Conservation (phyloP, 2,113 vertebrate species). For the Pangasianodon gigas region DNA sequence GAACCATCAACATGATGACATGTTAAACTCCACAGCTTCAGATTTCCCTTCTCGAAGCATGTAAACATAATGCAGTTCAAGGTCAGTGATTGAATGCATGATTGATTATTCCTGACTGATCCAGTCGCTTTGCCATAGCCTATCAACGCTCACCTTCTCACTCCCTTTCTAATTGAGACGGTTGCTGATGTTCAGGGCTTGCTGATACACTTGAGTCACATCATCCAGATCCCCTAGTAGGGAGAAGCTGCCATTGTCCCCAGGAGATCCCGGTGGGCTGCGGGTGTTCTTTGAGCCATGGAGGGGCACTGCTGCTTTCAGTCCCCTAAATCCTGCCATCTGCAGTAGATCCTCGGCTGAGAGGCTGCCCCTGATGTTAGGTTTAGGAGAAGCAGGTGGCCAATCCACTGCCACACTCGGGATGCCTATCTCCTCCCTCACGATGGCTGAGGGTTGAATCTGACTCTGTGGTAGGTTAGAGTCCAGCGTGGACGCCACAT, state of each 20-base stretch:
- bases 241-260: constrained; percentile 94
- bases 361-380: constrained; percentile 88
- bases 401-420: constrained; percentile 80
- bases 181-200: constrained; percentile 94
- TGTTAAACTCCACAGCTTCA: constrained; percentile 5
- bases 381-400: constrained; percentile 74
- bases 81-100: constrained; percentile 23
- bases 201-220: constrained; percentile 98
- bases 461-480: constrained; percentile 86
- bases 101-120: constrained; percentile 8
- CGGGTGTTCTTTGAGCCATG: constrained; percentile 81
- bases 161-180: constrained; percentile 80
- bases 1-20: constrained; percentile 15
- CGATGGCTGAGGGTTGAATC: constrained; percentile 87
- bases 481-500: constrained; percentile 72
- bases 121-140: neutral
- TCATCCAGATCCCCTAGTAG: constrained; percentile 94
- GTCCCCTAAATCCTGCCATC: constrained; percentile 83
- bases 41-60: constrained; percentile 32
- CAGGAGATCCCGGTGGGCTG: constrained; percentile 78
- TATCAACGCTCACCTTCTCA: constrained; percentile 63
- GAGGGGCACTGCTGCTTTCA: constrained; percentile 79
- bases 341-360: constrained; percentile 95
- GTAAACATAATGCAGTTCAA: constrained; percentile 50
- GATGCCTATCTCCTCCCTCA: constrained; percentile 87